phyloP scores from a whole-genome alignment of 1,140 invertebrate genomes.

The Drosophila arawakana region DNA sequence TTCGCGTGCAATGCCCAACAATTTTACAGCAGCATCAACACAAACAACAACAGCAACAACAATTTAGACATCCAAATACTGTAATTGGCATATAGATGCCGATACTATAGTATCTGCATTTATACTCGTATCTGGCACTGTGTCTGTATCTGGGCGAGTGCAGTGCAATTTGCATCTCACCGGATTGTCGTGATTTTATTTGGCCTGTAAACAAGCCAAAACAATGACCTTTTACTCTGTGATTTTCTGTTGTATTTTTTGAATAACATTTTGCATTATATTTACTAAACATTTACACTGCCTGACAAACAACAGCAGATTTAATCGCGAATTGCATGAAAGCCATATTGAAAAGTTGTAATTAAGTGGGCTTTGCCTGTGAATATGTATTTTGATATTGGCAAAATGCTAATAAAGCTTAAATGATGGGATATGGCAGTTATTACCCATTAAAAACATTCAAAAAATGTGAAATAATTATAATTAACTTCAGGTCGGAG shows the following conservation, averaged over 20 bases:
- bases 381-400: slow-evolving; percentile 39
- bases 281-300: slow-evolving; percentile 51
- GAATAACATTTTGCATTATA: slow-evolving; percentile 48
- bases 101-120: slow-evolving; percentile 15
- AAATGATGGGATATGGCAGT: slow-evolving; percentile 3
- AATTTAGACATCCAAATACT: slow-evolving; percentile 62
- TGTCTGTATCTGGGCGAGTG: slow-evolving; percentile 41
- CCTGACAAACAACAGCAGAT: slow-evolving; percentile 14
- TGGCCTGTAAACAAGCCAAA: slow-evolving; percentile 63
- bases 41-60: slow-evolving; percentile 27
- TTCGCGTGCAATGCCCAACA: slow-evolving; percentile 41
- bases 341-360: slow-evolving; percentile 41
- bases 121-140: background rate
- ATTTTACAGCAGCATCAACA: slow-evolving; percentile 42
- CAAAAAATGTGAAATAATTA: background rate
- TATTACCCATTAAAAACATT: background rate
- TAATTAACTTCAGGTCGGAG: background rate
- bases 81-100: slow-evolving; percentile 68
- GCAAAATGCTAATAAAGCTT: slow-evolving; percentile 3
- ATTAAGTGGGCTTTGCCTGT: slow-evolving; percentile 64
- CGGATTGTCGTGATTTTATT: slow-evolving; percentile 73
- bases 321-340: slow-evolving; percentile 9
- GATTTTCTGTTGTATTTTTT: slow-evolving; percentile 54
- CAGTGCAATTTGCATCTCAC: slow-evolving; percentile 60
- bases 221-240: slow-evolving; percentile 46